phyloP scores from a whole-genome alignment of 2,888 invertebrate species.

The Ophraella communa region DNA sequence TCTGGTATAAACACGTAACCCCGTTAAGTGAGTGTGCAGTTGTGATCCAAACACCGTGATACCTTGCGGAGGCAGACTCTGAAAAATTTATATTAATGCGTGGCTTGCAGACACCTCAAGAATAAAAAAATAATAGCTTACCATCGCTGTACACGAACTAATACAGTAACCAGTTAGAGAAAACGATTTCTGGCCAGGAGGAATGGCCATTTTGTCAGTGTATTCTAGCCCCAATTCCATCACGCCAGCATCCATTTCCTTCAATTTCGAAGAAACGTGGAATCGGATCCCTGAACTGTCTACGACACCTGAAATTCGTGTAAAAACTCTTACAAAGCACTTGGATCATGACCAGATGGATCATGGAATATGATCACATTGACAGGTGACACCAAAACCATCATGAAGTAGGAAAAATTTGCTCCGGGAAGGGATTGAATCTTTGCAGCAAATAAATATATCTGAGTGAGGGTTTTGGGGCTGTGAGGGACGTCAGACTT shows the following conservation, averaged over 20 bases:
- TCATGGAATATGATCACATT: too few species aligned
- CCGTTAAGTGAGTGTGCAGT: slow-evolving; percentile 95
- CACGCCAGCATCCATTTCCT: slow-evolving; percentile 90
- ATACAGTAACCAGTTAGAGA: slow-evolving; percentile 88
- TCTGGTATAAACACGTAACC: slow-evolving; percentile 81
- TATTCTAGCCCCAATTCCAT: slow-evolving; percentile 98
- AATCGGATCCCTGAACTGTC: slow-evolving; percentile 92
- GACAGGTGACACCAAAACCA: too few species aligned
- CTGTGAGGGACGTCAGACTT: too few species aligned
- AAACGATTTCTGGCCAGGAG: slow-evolving; percentile 81
- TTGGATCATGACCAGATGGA: not conserved
- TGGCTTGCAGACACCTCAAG: too few species aligned
- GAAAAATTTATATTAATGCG: slow-evolving; percentile 38
- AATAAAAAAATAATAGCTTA: slow-evolving; percentile 59
- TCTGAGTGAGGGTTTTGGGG: too few species aligned
- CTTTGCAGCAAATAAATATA: too few species aligned
- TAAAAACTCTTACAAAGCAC: not conserved
- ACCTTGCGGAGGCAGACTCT: slow-evolving; percentile 82
- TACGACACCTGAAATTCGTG: slow-evolving; percentile 71
- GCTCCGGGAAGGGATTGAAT: too few species aligned
- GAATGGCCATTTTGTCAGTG: slow-evolving; percentile 97
- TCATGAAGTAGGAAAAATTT: too few species aligned
- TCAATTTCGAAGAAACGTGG: slow-evolving; percentile 75
- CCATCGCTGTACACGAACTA: slow-evolving; percentile 90
- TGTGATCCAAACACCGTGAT: slow-evolving; percentile 95